Evolutionary conservation across 2,888 invertebrate species (phyloP).

Genomic region (Alviniconcha strummeri): DNA sequence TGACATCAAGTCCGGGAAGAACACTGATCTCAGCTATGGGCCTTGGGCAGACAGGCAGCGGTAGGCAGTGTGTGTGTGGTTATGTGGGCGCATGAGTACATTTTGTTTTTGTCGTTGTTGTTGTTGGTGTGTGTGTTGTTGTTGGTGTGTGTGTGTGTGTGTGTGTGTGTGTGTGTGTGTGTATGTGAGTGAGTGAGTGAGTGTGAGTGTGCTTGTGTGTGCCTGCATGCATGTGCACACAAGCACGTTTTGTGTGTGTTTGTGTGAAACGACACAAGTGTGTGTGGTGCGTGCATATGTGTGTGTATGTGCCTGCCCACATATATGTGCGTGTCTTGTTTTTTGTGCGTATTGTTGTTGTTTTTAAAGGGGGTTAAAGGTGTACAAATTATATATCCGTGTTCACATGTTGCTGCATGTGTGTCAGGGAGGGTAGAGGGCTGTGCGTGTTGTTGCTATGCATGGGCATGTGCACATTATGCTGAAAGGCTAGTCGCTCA

Average conservation of each 20-base stretch:
- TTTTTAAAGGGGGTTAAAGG: no score
- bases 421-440: no score
- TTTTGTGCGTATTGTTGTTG: not conserved
- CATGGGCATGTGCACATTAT: not conserved
- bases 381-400: no score
- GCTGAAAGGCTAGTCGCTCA: no score
- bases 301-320: not conserved
- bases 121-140: not conserved
- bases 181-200: not conserved
- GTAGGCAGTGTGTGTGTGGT: slow-evolving; percentile 43
- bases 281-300: not conserved
- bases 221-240: not conserved
- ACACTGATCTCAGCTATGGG: slow-evolving; percentile 96
- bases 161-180: slow-evolving; percentile 10
- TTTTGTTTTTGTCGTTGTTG: not conserved
- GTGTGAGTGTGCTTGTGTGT: not conserved
- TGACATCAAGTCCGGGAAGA: slow-evolving; percentile 84
- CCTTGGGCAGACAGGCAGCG: slow-evolving; percentile 99
- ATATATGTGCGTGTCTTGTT: not conserved
- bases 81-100: no score
- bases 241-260: not conserved
- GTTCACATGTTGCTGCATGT: no score
- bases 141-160: not conserved
- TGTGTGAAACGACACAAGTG: not conserved
- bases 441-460: not conserved